Evolutionary conservation across 2,797 vertebrate genomes (phyloP).

Genomic region (Adrianichthys oophorus): DNA sequence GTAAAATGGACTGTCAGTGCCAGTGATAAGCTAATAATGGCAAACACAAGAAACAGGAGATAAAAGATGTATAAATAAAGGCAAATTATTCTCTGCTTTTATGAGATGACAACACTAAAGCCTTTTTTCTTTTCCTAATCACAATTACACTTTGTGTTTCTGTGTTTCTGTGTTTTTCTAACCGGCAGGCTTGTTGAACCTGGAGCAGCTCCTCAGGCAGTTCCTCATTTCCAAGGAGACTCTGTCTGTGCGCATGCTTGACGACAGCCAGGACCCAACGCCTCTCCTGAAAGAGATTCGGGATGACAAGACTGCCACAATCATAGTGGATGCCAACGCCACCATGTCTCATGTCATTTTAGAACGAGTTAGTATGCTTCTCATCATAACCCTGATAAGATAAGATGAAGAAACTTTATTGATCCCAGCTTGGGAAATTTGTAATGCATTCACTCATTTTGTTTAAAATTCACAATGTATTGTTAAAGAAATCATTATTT

Average conservation of each 20-base stretch:
- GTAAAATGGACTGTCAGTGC: neutral
- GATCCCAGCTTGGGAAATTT: too few species aligned
- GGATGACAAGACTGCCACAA: slow-evolving; percentile 95
- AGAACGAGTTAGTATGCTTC: slow-evolving; percentile 82
- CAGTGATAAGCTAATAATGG: neutral
- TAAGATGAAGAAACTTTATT: too few species aligned
- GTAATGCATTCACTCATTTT: slow-evolving; percentile 1
- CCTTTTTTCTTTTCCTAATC: slow-evolving; percentile 1
- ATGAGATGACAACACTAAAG: too few species aligned
- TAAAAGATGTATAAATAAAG: too few species aligned
- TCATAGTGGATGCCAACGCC: slow-evolving; percentile 95
- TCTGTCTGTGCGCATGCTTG: slow-evolving; percentile 94
- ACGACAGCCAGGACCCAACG: slow-evolving; percentile 93
- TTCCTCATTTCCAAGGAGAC: slow-evolving; percentile 99
- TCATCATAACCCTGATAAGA: slow-evolving; percentile 1
- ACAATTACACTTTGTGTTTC: slow-evolving; percentile 18
- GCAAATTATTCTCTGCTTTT: too few species aligned
- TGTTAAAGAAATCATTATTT: neutral
- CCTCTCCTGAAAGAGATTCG: slow-evolving; percentile 96
- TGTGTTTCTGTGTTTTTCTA: slow-evolving; percentile 8
- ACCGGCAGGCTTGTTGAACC: slow-evolving; percentile 91
- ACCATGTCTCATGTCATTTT: slow-evolving; percentile 95
- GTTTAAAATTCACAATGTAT: neutral
- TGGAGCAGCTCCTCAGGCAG: slow-evolving; percentile 94
- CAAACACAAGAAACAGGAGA: neutral